These are phyloP conservation scores for Dascillus cervinus DNA, from an alignment of 2,888 invertebrate genomes.

Conservation along the genomic window DNA sequence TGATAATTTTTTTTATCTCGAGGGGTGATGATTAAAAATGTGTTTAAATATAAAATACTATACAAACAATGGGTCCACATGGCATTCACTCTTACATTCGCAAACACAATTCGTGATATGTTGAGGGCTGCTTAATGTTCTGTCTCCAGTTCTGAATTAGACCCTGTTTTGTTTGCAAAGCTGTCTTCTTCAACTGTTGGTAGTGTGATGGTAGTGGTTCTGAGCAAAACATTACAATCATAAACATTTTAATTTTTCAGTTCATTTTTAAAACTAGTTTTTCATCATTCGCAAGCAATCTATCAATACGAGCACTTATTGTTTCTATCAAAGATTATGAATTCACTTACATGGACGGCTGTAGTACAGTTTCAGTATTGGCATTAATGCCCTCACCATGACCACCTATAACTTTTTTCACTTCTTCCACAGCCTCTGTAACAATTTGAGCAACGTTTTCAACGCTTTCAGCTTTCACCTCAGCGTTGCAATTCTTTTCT, in stretches of 20 bases:
- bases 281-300: too few relatives aligned
- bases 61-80: constrained; percentile 29
- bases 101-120: constrained; percentile 35
- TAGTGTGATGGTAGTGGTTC: too few relatives aligned
- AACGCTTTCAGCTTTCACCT: neutral
- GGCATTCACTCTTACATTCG: constrained; percentile 31
- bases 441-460: constrained; percentile 7
- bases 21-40: constrained; percentile 29
- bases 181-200: constrained; percentile 8
- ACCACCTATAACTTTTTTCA: constrained; percentile 3
- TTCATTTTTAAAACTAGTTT: too few relatives aligned
- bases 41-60: constrained; percentile 36
- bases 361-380: constrained; percentile 3
- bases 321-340: too few relatives aligned
- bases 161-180: constrained; percentile 11
- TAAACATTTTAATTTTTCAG: neutral
- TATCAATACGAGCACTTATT: too few relatives aligned
- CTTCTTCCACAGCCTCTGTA: constrained; percentile 2
- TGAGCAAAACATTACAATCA: neutral
- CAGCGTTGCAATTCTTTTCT: too few relatives aligned
- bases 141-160: too few relatives aligned
- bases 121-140: constrained; percentile 22
- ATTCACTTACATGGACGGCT: constrained; percentile 5
- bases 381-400: constrained; percentile 2
- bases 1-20: constrained; percentile 19